Percentiles rank a stretch among this genome's conserved stretches.
Evolutionary conservation across 2,797 vertebrate species (phyloP).

Genomic region (Cryptoprocta ferox): DNA sequence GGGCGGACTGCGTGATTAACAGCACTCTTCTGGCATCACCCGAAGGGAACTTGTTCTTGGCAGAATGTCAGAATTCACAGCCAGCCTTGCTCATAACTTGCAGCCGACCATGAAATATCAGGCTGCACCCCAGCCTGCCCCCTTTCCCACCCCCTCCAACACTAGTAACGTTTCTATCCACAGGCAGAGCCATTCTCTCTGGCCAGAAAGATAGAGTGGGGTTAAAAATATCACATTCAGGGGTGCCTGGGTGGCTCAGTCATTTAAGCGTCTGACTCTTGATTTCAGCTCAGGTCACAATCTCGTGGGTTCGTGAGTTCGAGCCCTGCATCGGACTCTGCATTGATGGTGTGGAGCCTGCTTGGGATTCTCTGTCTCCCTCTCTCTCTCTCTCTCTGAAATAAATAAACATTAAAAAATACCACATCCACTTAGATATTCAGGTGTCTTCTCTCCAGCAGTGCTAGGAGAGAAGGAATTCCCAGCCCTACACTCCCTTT

Average conservation of each 20-base stretch:
- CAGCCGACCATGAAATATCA: not conserved
- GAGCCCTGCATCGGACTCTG: no score
- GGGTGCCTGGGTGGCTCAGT: no score
- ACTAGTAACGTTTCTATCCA: not conserved
- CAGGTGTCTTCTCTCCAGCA: not conserved
- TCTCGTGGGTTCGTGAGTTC: no score
- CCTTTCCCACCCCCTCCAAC: not conserved
- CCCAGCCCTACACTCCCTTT: not conserved
- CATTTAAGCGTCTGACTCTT: no score
- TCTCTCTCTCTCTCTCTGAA: no score
- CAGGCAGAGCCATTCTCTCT: not conserved
- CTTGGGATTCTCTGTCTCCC: no score
- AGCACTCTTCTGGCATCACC: conserved; percentile 22
- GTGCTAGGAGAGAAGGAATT: not conserved
- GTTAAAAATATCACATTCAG: not conserved
- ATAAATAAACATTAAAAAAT: no score
- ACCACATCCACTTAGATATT: not conserved
- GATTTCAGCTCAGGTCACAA: no score
- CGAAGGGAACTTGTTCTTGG: conserved; percentile 64
- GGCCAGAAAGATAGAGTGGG: not conserved
- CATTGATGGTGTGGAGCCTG: no score
- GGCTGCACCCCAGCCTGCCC: not conserved
- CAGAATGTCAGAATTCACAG: not conserved
- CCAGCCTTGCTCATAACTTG: conserved; percentile 39
- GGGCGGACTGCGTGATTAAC: conserved; percentile 50